Evolutionary conservation across 2,113 vertebrate genomes (phyloP).

Genomic region (Sakesphorus luctuosus): DNA sequence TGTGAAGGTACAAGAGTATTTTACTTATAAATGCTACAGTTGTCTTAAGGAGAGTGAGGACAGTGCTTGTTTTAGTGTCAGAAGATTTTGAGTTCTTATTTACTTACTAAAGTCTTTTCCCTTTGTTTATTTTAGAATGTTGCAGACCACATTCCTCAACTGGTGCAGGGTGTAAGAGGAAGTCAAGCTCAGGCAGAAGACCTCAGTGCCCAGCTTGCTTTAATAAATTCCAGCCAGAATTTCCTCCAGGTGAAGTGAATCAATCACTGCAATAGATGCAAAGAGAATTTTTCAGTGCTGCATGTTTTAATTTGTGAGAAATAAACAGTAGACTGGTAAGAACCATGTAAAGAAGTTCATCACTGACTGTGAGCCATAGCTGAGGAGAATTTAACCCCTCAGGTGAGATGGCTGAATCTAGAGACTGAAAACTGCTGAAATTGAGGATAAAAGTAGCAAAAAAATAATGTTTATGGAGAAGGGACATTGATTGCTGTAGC

Average conservation of each 20-base stretch:
- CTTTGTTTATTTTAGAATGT: conserved; percentile 80
- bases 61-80: not conserved
- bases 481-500: not conserved
- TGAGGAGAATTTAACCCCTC: not conserved
- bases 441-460: not conserved
- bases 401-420: not conserved
- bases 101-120: not conserved
- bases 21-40: not conserved
- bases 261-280: not conserved
- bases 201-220: conserved; percentile 90
- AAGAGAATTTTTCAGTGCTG: not conserved
- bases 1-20: not conserved
- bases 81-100: not conserved
- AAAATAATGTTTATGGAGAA: not conserved
- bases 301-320: not conserved
- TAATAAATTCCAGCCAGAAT: conserved; percentile 97
- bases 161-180: conserved; percentile 95
- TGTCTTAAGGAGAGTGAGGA: not conserved
- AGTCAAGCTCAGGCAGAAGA: conserved; percentile 95
- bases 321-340: not conserved
- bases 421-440: not conserved
- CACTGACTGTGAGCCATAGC: not conserved
- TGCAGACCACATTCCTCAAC: conserved; percentile 93
- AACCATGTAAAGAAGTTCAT: not conserved
- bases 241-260: conserved; percentile 88